phyloP scores from a whole-genome alignment of 2,888 invertebrate genomes.

The Hydrotaea cyrtoneurina region DNA sequence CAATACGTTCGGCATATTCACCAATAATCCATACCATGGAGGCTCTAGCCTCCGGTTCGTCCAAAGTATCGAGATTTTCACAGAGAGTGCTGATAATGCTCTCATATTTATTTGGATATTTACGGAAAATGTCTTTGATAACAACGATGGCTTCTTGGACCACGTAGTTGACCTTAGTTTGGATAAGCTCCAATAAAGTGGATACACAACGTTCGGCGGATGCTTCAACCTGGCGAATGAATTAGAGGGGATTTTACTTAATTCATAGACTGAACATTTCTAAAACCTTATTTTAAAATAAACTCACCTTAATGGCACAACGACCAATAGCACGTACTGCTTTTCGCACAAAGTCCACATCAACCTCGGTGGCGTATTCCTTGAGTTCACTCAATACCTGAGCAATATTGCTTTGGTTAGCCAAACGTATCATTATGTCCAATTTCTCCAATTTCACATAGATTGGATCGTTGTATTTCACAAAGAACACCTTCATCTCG shows the following conservation, averaged over 20 bases:
- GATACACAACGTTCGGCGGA: constrained; percentile 99
- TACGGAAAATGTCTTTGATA: constrained; percentile 97
- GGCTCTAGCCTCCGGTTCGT: constrained; percentile 99
- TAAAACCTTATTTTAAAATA: neutral
- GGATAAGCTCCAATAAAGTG: constrained; percentile 97
- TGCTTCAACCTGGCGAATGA: constrained; percentile 86
- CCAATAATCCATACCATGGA: constrained; percentile 98
- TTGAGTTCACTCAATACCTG: constrained; percentile 99
- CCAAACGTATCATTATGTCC: constrained; percentile 99
- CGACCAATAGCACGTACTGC: constrained; percentile 99
- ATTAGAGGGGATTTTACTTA: constrained; percentile 1
- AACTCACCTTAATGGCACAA: constrained; percentile 94
- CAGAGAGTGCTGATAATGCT: constrained; percentile 99
- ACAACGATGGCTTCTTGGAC: constrained; percentile 99
- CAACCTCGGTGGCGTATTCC: constrained; percentile 99
- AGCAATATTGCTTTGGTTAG: constrained; percentile 98
- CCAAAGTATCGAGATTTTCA: constrained; percentile 98
- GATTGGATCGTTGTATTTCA: constrained; percentile 99
- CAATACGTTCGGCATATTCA: constrained; percentile 99
- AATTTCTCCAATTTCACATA: constrained; percentile 99
- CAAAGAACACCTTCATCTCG: constrained; percentile 99
- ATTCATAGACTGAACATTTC: neutral
- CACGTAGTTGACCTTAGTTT: constrained; percentile 99
- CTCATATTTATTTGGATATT: constrained; percentile 99
- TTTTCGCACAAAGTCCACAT: constrained; percentile 99